Evolutionary conservation across 2,888 invertebrate species (phyloP).

Genomic region (Tetragnatha montana): DNA sequence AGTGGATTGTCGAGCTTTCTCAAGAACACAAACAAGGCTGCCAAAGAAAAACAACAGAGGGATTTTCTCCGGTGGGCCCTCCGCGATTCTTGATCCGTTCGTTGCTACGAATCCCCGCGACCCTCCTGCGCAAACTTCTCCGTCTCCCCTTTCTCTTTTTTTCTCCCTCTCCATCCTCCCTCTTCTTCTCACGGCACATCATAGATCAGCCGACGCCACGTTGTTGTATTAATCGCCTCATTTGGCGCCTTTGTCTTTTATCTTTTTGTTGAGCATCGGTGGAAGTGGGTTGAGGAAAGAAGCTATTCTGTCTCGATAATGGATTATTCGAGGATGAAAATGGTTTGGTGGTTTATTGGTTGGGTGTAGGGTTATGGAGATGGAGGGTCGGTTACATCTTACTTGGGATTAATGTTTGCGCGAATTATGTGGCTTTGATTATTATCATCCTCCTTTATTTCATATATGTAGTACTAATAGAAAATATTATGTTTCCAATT

Average conservation of each 20-base stretch:
- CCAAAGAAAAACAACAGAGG: constrained; percentile 18
- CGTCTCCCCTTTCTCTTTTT: constrained; percentile 60
- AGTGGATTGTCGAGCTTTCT: constrained; percentile 32
- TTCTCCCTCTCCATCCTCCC: constrained; percentile 8
- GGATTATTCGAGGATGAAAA: too few relatives aligned
- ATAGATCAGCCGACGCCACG: background rate
- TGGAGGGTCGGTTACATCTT: too few relatives aligned
- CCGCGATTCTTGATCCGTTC: constrained; percentile 63
- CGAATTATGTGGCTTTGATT: too few relatives aligned
- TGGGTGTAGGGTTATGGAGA: too few relatives aligned
- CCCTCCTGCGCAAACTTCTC: constrained; percentile 47
- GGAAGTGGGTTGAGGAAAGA: too few relatives aligned
- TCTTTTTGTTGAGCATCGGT: too few relatives aligned
- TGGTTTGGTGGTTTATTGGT: too few relatives aligned
- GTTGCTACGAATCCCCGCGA: constrained; percentile 28
- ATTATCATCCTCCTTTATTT: too few relatives aligned
- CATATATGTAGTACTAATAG: too few relatives aligned
- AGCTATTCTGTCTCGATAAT: too few relatives aligned
- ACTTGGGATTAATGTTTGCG: too few relatives aligned
- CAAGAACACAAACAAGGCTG: constrained; percentile 46
- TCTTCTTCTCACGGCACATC: constrained; percentile 12
- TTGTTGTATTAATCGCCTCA: background rate
- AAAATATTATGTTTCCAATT: too few relatives aligned
- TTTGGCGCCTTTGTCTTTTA: constrained; percentile 15
- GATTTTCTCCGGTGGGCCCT: constrained; percentile 14